These are phyloP conservation scores for Centrocercus urophasianus DNA, from an alignment of 2,113 vertebrate species.

Conservation along the genomic window DNA sequence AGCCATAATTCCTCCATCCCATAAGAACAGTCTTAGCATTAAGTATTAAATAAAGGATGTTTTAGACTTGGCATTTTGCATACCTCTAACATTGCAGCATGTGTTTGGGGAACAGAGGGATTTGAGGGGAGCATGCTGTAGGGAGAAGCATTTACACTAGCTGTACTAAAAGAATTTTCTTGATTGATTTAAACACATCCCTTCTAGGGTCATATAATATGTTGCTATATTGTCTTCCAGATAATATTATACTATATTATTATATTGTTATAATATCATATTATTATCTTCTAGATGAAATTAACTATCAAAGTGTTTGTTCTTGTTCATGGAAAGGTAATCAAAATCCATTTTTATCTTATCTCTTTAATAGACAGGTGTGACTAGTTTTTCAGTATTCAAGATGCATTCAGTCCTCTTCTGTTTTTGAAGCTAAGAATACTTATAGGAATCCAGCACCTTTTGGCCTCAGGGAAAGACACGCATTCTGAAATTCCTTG, in stretches of 20 bases:
- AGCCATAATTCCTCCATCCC: background rate
- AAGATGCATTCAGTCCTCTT: background rate
- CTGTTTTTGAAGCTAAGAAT: background rate
- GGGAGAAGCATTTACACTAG: background rate
- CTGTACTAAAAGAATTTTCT: background rate
- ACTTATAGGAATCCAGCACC: background rate
- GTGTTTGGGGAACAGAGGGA: background rate
- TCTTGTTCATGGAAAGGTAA: background rate
- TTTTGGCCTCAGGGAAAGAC: background rate
- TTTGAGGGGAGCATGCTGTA: background rate
- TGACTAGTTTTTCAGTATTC: background rate
- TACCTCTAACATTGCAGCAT: background rate
- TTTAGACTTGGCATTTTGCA: background rate
- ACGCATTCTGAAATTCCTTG: background rate
- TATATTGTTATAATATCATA: background rate
- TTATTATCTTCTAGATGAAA: background rate
- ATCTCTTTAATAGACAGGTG: conserved; percentile 11
- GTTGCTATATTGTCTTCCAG: background rate
- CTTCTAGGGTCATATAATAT: background rate
- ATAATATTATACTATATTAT: too few relatives aligned
- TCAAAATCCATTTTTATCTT: background rate
- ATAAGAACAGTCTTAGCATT: background rate
- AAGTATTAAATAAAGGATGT: background rate
- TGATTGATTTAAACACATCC: background rate
- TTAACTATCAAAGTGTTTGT: background rate